Conservation (phyloP, 2,888 invertebrate species). For the Habrosyne pyritoides region DNA sequence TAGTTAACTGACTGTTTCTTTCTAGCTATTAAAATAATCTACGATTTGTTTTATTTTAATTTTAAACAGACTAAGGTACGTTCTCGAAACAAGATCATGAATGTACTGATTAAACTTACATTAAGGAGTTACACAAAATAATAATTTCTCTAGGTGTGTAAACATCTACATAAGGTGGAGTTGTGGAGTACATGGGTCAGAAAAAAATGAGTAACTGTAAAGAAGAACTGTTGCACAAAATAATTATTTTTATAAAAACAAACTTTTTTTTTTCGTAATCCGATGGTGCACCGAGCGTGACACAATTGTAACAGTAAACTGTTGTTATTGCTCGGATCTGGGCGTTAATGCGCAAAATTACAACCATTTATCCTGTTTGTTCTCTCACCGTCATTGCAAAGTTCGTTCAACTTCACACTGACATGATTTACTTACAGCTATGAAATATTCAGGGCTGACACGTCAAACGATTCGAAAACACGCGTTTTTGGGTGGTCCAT, state of each 20-base stretch:
- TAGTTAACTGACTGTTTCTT: neutral
- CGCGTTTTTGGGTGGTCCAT: too few relatives aligned
- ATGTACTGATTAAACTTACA: too few relatives aligned
- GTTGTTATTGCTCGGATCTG: constrained; percentile 39
- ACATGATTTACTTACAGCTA: neutral
- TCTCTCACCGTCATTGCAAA: constrained; percentile 9
- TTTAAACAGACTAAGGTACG: too few relatives aligned
- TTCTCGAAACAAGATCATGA: too few relatives aligned
- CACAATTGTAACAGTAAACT: constrained; percentile 37
- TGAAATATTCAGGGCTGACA: neutral
- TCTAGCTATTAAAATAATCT: neutral
- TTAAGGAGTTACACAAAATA: too few relatives aligned
- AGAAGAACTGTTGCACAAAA: neutral
- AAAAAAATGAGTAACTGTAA: too few relatives aligned
- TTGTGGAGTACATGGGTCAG: too few relatives aligned
- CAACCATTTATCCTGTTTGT: constrained; percentile 33
- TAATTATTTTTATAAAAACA: neutral
- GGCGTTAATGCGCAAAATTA: constrained; percentile 35
- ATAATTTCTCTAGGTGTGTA: too few relatives aligned
- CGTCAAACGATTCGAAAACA: neutral
- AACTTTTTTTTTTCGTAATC: neutral
- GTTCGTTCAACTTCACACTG: constrained; percentile 1
- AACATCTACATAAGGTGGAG: too few relatives aligned
- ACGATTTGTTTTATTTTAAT: neutral
- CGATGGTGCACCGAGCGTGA: constrained; percentile 24